Conservation (phyloP, 2,113 vertebrate species). For the Potamarius usumacintae region DNA sequence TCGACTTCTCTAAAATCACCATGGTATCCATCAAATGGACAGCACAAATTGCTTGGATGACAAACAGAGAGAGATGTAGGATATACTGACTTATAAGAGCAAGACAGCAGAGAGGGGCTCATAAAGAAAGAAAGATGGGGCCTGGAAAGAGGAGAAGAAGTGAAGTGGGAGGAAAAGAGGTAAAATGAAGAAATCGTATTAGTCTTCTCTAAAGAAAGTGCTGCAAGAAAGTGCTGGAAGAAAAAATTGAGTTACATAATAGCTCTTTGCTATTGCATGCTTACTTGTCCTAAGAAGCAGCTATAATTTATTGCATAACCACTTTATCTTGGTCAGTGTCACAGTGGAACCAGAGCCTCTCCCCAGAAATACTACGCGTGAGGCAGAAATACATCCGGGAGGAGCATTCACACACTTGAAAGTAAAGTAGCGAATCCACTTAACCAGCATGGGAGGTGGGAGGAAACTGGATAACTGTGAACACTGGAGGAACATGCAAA, state of each 20-base stretch:
- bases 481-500: neutral
- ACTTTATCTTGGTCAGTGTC: neutral
- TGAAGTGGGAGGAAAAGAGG: neutral
- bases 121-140: constrained; percentile 14
- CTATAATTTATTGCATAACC: neutral
- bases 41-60: constrained; percentile 2
- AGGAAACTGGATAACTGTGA: neutral
- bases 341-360: neutral
- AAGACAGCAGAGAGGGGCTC: neutral
- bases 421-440: neutral
- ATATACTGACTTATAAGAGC: constrained; percentile 4
- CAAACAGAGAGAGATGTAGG: neutral
- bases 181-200: neutral
- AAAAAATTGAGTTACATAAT: neutral
- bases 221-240: neutral
- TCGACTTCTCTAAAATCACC: neutral
- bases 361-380: neutral
- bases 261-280: neutral
- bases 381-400: neutral
- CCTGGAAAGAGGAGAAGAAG: neutral
- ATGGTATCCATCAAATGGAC: constrained; percentile 11
- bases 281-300: neutral
- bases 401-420: neutral
- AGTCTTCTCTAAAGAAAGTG: constrained; percentile 1
- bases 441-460: neutral